These are phyloP conservation scores for Chrysotoxum bicinctum DNA, from an alignment of 2,888 invertebrate species.

Conservation along the genomic window DNA sequence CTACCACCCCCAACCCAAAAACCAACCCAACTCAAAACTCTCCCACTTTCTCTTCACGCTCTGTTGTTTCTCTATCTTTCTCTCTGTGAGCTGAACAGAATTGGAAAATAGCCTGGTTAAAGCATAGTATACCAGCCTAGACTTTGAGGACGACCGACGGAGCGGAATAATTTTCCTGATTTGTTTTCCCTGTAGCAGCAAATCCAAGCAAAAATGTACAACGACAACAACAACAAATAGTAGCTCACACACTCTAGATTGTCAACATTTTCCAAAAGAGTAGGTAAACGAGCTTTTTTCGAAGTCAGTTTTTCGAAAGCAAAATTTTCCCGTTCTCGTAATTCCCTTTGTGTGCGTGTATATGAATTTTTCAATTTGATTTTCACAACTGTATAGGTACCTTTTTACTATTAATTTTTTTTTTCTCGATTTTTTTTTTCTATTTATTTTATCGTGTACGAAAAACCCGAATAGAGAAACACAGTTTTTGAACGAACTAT, in stretches of 20 bases:
- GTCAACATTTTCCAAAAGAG: slow-evolving; percentile 53
- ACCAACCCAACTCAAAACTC: not conserved
- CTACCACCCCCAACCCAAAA: not conserved
- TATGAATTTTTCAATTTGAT: slow-evolving; percentile 60
- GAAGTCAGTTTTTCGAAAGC: slow-evolving; percentile 32
- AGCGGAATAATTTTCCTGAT: slow-evolving; percentile 65
- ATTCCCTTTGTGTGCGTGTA: slow-evolving; percentile 38
- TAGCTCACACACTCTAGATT: slow-evolving; percentile 47
- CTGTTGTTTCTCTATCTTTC: not conserved
- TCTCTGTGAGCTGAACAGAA: not conserved
- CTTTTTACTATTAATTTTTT: slow-evolving; percentile 58
- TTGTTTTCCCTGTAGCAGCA: slow-evolving; percentile 58
- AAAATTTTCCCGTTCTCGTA: slow-evolving; percentile 45
- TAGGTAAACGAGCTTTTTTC: slow-evolving; percentile 48
- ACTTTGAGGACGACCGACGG: slow-evolving; percentile 41
- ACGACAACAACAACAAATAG: slow-evolving; percentile 40
- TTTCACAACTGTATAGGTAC: slow-evolving; percentile 68
- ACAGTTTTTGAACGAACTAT: slow-evolving; percentile 1
- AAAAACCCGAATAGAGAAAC: slow-evolving; percentile 23
- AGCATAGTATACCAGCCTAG: slow-evolving; percentile 57
- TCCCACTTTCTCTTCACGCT: slow-evolving; percentile 5
- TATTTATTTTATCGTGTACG: slow-evolving; percentile 13
- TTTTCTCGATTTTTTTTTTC: not conserved
- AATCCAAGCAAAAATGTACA: slow-evolving; percentile 21
- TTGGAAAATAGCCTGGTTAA: slow-evolving; percentile 22